phyloP scores from a whole-genome alignment of 1,140 invertebrate species.

The Drosophila pruinosa region DNA sequence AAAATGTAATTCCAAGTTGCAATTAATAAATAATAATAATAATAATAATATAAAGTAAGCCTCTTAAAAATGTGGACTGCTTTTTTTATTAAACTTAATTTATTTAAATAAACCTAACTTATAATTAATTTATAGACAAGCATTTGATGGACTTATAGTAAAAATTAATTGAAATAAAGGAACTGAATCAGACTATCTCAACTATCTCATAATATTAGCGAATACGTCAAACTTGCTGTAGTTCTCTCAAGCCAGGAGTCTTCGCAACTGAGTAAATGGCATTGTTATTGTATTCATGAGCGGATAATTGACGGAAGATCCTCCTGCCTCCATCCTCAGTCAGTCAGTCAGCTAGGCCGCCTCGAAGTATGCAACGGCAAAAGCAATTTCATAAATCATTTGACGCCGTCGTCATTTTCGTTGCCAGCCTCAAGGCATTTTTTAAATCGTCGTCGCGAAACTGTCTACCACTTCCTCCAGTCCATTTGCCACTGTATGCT shows the following conservation, averaged over 20 bases:
- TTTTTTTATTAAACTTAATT: too few species aligned
- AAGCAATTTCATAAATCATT: conserved; percentile 83
- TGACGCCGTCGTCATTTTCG: conserved; percentile 53
- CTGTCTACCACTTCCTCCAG: not conserved
- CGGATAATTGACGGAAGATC: not conserved
- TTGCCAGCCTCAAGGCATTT: conserved; percentile 69
- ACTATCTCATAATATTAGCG: too few species aligned
- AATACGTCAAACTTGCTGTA: not conserved
- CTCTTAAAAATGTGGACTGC: too few species aligned
- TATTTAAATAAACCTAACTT: too few species aligned
- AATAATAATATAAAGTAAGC: too few species aligned
- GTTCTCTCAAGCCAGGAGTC: not conserved
- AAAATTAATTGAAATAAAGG: too few species aligned
- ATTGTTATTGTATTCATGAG: not conserved
- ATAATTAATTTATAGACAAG: too few species aligned
- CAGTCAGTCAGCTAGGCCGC: not conserved
- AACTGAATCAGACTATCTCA: too few species aligned
- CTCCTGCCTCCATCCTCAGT: not conserved
- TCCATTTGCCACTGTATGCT: not conserved
- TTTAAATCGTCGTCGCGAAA: conserved; percentile 65
- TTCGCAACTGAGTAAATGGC: not conserved
- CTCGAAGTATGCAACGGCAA: conserved; percentile 53
- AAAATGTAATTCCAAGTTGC: too few species aligned
- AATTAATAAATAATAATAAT: too few species aligned
- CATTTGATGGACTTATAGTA: too few species aligned